These are phyloP conservation scores for Ichneumoninae sp. DNA, from an alignment of 2,888 invertebrate genomes.

Conservation along the genomic window DNA sequence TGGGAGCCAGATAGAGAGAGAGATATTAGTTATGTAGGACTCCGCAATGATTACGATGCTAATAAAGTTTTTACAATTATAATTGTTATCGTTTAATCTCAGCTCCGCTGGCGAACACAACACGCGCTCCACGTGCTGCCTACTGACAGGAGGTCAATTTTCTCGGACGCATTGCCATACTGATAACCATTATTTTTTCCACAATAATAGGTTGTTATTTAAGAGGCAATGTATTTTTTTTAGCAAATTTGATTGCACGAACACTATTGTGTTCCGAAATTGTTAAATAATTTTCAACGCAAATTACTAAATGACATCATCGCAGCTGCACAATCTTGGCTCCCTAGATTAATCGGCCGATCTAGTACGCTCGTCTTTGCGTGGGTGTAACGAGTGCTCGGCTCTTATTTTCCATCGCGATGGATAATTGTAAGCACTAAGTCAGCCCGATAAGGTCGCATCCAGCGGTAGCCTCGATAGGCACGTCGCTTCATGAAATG, in stretches of 20 bases:
- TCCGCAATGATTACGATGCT: slow-evolving; percentile 39
- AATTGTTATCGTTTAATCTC: slow-evolving; percentile 44
- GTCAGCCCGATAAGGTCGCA: slow-evolving; percentile 58
- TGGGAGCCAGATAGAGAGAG: slow-evolving; percentile 13
- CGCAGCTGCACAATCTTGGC: slow-evolving; percentile 3
- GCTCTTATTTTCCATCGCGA: slow-evolving; percentile 25
- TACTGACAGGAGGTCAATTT: slow-evolving; percentile 42
- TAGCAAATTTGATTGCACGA: neutral
- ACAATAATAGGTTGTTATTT: neutral
- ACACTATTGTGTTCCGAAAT: neutral
- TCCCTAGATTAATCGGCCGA: slow-evolving; percentile 43
- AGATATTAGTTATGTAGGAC: slow-evolving; percentile 22
- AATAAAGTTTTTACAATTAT: slow-evolving; percentile 54
- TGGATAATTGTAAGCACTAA: slow-evolving; percentile 47
- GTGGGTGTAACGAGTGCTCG: slow-evolving; percentile 47
- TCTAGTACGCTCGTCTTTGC: slow-evolving; percentile 42
- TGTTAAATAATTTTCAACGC: slow-evolving; percentile 5
- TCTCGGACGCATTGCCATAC: neutral
- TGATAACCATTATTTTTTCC: neutral
- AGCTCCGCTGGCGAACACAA: slow-evolving; percentile 20
- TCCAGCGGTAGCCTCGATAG: slow-evolving; percentile 34
- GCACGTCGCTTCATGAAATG: slow-evolving; percentile 19
- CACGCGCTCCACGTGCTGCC: slow-evolving; percentile 27
- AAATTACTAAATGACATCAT: slow-evolving; percentile 5
- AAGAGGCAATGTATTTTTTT: neutral